A percentile compares a stretch with the other conserved stretches of the same genome.
Evolutionary conservation across 2,888 invertebrate genomes (phyloP).

Genomic region (Amphipoea oculea): DNA sequence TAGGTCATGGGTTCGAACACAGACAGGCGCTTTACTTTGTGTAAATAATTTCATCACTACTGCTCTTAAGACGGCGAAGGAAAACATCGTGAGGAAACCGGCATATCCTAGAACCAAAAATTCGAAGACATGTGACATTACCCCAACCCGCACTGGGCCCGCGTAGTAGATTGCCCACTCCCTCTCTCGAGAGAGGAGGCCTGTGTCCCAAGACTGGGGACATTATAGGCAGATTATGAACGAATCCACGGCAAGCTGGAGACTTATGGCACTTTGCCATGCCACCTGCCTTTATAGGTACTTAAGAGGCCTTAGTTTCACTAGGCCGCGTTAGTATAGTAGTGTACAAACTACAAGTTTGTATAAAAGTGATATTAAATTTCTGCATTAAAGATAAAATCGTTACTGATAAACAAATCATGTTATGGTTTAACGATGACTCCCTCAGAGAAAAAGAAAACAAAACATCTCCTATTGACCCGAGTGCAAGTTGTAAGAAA

Average conservation of each 20-base stretch:
- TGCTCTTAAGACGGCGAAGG: background rate
- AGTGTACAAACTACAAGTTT: background rate
- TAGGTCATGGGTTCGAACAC: background rate
- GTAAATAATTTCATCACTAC: background rate
- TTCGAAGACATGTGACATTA: background rate
- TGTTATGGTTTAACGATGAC: constrained; percentile 29
- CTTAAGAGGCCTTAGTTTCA: no score
- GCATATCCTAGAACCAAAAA: background rate
- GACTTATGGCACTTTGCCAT: background rate
- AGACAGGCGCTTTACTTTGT: background rate
- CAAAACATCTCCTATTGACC: constrained; percentile 39
- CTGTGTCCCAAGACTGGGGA: background rate
- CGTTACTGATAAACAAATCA: constrained; percentile 38
- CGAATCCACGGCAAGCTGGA: background rate
- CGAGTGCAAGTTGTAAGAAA: constrained; percentile 36
- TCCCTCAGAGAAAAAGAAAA: constrained; percentile 30
- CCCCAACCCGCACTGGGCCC: background rate
- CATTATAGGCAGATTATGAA: background rate
- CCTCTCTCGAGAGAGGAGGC: no score
- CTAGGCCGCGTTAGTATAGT: background rate
- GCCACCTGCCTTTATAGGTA: background rate
- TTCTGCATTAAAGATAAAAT: constrained; percentile 15
- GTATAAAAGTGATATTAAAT: constrained; percentile 13
- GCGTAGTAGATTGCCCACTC: no score
- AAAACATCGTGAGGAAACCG: background rate